phyloP scores from a whole-genome alignment of 2,888 invertebrate genomes.

The Epiblema foenella region DNA sequence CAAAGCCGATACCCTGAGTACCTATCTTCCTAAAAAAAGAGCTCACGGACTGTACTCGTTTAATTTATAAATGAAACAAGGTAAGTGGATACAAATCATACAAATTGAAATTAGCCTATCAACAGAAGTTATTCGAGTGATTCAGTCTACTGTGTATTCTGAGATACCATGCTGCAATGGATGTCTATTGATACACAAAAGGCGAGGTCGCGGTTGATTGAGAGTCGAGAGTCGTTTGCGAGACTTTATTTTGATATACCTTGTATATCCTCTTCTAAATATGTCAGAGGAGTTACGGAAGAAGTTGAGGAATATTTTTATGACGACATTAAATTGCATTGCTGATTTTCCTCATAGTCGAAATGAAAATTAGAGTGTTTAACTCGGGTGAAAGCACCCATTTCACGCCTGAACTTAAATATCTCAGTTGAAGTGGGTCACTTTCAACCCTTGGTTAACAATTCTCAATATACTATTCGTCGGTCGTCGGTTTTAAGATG shows the following conservation, averaged over 20 bases:
- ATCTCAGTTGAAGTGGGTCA: too few species aligned
- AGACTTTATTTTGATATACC: constrained; percentile 17
- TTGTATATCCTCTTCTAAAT: constrained; percentile 1
- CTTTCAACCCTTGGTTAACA: too few species aligned
- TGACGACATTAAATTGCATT: neutral
- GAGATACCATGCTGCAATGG: constrained; percentile 22
- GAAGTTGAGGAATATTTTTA: neutral
- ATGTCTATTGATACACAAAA: constrained; percentile 37
- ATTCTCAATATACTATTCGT: too few species aligned
- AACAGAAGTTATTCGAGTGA: neutral
- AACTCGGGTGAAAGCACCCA: too few species aligned
- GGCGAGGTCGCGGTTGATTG: constrained; percentile 32
- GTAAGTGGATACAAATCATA: neutral
- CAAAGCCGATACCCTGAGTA: too few species aligned
- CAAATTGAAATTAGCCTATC: neutral
- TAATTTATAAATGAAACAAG: neutral
- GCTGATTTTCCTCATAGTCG: too few species aligned
- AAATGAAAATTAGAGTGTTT: too few species aligned
- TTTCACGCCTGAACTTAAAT: too few species aligned
- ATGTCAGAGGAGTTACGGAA: neutral
- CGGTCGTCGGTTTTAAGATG: too few species aligned
- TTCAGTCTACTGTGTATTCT: neutral
- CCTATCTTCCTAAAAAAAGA: too few species aligned
- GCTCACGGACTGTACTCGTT: too few species aligned
- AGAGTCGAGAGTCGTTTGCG: neutral